phyloP scores from a whole-genome alignment of 2,888 invertebrate species.

The Acheta domesticus region DNA sequence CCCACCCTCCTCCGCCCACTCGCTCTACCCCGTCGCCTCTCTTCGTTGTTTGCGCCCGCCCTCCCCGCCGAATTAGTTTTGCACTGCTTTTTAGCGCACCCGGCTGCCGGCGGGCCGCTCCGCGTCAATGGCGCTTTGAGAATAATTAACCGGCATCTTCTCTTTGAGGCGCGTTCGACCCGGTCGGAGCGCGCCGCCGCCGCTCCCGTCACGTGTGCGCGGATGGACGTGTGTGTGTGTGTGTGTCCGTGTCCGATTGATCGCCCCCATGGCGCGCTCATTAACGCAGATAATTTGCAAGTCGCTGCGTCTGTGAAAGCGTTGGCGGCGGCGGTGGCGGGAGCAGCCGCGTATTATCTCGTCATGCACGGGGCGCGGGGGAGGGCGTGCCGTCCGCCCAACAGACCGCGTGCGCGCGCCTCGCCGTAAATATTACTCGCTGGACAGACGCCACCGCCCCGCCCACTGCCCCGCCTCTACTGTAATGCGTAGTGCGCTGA shows the following conservation, averaged over 20 bases:
- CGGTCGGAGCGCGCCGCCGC: background rate
- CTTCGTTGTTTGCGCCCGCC: background rate
- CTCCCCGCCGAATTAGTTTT: background rate
- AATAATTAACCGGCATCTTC: constrained; percentile 9
- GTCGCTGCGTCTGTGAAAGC: background rate
- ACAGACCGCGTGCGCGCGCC: too few relatives aligned
- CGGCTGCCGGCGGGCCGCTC: background rate
- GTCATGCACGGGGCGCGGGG: too few relatives aligned
- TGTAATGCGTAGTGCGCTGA: too few relatives aligned
- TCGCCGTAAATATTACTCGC: too few relatives aligned
- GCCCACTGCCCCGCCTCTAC: too few relatives aligned
- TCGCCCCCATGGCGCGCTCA: background rate
- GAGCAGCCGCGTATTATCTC: background rate
- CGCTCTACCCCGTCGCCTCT: background rate
- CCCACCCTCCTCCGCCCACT: background rate
- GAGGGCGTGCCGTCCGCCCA: too few relatives aligned
- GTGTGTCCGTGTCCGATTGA: background rate
- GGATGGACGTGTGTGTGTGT: too few relatives aligned
- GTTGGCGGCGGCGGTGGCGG: background rate
- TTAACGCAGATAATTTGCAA: constrained; percentile 2
- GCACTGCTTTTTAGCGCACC: background rate
- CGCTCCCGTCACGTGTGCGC: too few relatives aligned
- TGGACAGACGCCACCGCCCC: too few relatives aligned
- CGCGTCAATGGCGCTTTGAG: constrained; percentile 5
- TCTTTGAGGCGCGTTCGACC: background rate